A percentile compares a stretch with the other conserved stretches of the same genome.
These are phyloP conservation scores for Choristoneura rosaceana DNA, from an alignment of 2,888 invertebrate genomes.

Conservation along the genomic window DNA sequence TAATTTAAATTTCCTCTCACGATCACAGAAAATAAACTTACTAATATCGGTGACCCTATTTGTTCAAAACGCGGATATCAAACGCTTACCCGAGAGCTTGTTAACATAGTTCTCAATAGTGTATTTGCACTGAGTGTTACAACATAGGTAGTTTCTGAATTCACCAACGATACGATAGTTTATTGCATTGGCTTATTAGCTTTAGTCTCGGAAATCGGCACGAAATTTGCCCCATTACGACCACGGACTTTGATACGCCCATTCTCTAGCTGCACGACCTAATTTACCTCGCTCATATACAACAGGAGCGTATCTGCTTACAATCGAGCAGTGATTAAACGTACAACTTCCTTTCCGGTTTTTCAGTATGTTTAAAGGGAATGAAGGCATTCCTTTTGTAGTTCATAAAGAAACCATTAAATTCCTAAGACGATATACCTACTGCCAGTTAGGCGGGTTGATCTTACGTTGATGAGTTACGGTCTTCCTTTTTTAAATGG, in stretches of 20 bases:
- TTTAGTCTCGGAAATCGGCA: not conserved
- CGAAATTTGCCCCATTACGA: not conserved
- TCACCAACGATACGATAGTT: constrained; percentile 4
- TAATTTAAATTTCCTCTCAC: too few relatives aligned
- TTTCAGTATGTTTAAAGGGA: not conserved
- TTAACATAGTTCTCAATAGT: not conserved
- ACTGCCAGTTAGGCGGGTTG: not conserved
- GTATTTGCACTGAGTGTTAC: not conserved
- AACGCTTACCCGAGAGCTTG: constrained; percentile 1
- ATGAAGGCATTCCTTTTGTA: not conserved
- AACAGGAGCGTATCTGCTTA: not conserved
- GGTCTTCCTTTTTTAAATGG: not conserved
- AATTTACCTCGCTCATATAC: not conserved
- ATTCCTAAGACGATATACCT: not conserved
- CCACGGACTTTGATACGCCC: not conserved
- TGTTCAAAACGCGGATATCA: not conserved
- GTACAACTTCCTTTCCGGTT: not conserved
- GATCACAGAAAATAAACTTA: not conserved
- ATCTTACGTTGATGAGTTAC: constrained; percentile 15
- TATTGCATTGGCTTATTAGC: not conserved
- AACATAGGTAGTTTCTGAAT: not conserved
- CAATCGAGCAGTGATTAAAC: not conserved
- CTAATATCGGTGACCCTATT: not conserved
- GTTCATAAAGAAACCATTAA: not conserved
- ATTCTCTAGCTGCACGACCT: not conserved